phyloP scores from a whole-genome alignment of 2,113 vertebrate genomes.

The Probosciger aterrimus region DNA sequence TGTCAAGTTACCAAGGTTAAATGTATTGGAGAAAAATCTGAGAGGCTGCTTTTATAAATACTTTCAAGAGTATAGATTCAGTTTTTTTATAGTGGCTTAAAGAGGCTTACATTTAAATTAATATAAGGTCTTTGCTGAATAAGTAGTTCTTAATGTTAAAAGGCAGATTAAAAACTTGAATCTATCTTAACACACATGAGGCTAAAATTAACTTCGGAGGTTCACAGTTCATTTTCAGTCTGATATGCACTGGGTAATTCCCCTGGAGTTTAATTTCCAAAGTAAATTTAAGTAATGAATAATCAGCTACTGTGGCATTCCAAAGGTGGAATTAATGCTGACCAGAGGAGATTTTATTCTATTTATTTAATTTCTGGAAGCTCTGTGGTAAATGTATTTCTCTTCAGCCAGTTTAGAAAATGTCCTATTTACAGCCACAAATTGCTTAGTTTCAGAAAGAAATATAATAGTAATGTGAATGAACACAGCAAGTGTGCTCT shows the following conservation, averaged over 20 bases:
- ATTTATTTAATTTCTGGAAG: background rate
- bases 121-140: background rate
- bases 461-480: background rate
- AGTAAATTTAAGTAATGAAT: slow-evolving; percentile 29
- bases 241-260: slow-evolving; percentile 9
- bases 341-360: background rate
- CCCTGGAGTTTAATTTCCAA: slow-evolving; percentile 22
- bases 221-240: background rate
- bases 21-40: background rate
- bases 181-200: background rate
- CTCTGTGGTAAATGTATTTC: background rate
- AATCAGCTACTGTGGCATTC: background rate
- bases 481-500: background rate
- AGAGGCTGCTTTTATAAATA: background rate
- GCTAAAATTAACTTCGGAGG: slow-evolving; percentile 39
- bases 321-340: background rate
- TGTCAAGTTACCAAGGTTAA: slow-evolving; percentile 27
- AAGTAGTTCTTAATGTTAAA: slow-evolving; percentile 31
- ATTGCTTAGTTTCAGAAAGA: background rate
- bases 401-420: background rate
- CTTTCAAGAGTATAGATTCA: background rate
- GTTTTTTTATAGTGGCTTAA: background rate
- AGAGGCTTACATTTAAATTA: slow-evolving; percentile 4
- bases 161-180: slow-evolving; percentile 27
- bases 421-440: background rate